These are phyloP conservation scores for Eledone cirrhosa DNA, from an alignment of 2,888 invertebrate genomes.

Conservation along the genomic window DNA sequence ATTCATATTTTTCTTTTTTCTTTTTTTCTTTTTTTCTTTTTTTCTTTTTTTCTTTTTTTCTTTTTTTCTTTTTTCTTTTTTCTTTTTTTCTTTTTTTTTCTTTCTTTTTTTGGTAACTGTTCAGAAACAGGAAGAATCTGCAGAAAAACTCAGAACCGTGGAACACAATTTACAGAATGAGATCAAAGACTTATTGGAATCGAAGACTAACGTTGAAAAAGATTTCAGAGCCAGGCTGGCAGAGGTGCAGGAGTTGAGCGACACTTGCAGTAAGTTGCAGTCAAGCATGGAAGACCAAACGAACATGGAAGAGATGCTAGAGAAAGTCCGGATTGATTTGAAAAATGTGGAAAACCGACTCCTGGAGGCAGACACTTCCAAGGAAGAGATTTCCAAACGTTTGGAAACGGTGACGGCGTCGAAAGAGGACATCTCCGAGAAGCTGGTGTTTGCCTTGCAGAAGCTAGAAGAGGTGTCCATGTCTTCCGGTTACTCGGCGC, in stretches of 20 bases:
- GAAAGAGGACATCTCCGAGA: conserved; percentile 20
- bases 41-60: too few species aligned
- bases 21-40: neutral
- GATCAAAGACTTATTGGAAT: neutral
- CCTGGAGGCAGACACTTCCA: too few species aligned
- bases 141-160: neutral
- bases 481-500: too few species aligned
- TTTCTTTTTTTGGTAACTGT: neutral
- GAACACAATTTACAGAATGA: neutral
- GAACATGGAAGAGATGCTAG: neutral
- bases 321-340: neutral
- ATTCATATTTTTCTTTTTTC: neutral
- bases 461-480: neutral
- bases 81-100: neutral
- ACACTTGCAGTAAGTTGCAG: neutral
- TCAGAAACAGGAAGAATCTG: conserved; percentile 1
- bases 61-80: too few species aligned
- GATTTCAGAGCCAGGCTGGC: neutral
- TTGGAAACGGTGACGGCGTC: neutral
- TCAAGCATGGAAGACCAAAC: neutral
- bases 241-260: neutral
- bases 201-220: neutral
- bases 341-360: neutral
- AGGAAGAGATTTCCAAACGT: neutral
- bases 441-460: neutral